Percentiles rank a stretch among this genome's conserved stretches.
Conservation (phyloP, 2,888 invertebrate genomes). For the Drosophila kokeensis region DNA sequence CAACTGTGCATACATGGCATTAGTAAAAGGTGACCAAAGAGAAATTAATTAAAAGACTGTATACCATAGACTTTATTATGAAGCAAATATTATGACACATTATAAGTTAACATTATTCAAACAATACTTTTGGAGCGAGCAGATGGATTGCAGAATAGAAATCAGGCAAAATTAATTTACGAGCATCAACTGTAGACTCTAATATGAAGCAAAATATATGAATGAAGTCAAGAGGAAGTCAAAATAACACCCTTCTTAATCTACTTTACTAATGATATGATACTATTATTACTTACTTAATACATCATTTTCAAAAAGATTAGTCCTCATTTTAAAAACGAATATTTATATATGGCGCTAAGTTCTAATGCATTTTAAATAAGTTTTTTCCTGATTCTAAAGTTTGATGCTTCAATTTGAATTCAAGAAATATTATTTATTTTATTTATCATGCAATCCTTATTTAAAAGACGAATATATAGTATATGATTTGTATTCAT, state of each 20-base stretch:
- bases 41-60: conserved; percentile 1
- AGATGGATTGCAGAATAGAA: not conserved
- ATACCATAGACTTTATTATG: not conserved
- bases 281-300: not conserved
- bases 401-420: not conserved
- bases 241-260: not conserved
- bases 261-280: not conserved
- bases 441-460: not conserved
- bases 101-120: not conserved
- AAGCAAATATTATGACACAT: not conserved
- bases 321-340: not conserved
- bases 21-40: conserved; percentile 6
- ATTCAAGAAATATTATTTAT: not conserved
- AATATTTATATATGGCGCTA: not conserved
- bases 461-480: not conserved
- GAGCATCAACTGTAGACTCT: not conserved
- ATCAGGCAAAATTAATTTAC: conserved; percentile 1
- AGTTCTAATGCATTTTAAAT: not conserved
- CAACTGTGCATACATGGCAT: conserved; percentile 9
- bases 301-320: not conserved
- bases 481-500: not conserved
- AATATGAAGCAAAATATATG: not conserved
- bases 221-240: not conserved
- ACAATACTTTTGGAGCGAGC: not conserved
- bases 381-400: too few species aligned